Percentiles rank a stretch among this genome's conserved stretches.
These are phyloP conservation scores for Dusona sp. DNA, from an alignment of 2,888 invertebrate genomes.

Conservation along the genomic window DNA sequence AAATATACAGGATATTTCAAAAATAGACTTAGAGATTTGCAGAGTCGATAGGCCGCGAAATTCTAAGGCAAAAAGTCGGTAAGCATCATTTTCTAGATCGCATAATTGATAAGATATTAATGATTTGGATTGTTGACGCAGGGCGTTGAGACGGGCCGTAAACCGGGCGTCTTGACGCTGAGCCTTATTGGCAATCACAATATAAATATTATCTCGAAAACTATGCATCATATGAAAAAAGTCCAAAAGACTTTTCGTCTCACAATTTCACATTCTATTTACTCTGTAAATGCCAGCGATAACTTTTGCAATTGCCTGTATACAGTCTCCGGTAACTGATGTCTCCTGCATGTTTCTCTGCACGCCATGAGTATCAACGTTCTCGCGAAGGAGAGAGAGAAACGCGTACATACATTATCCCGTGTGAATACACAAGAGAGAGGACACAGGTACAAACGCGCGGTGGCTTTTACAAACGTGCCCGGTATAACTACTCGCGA, in stretches of 20 bases:
- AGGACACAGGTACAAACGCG: conserved; percentile 38
- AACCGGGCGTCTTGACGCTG: background rate
- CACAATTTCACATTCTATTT: background rate
- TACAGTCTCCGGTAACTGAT: conserved; percentile 2
- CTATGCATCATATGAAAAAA: background rate
- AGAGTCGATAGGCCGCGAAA: background rate
- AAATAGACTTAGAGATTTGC: background rate
- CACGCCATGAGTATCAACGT: conserved; percentile 8
- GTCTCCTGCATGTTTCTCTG: conserved; percentile 13
- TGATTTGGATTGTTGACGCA: background rate
- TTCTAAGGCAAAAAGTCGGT: background rate
- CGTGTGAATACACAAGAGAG: conserved; percentile 28
- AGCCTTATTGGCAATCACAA: background rate
- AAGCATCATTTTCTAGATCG: background rate
- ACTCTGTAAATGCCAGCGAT: background rate
- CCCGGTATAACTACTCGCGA: conserved; percentile 38
- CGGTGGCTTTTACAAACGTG: conserved; percentile 37
- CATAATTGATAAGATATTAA: background rate
- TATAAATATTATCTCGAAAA: background rate
- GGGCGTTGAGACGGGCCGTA: background rate
- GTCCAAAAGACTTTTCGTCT: background rate
- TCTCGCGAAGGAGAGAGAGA: conserved; percentile 39
- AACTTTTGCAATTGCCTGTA: background rate
- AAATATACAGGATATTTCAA: conserved; percentile 3
- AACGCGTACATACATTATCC: conserved; percentile 68